These are phyloP conservation scores for Plagiodera versicolora DNA, from an alignment of 2,888 invertebrate genomes.

Conservation along the genomic window DNA sequence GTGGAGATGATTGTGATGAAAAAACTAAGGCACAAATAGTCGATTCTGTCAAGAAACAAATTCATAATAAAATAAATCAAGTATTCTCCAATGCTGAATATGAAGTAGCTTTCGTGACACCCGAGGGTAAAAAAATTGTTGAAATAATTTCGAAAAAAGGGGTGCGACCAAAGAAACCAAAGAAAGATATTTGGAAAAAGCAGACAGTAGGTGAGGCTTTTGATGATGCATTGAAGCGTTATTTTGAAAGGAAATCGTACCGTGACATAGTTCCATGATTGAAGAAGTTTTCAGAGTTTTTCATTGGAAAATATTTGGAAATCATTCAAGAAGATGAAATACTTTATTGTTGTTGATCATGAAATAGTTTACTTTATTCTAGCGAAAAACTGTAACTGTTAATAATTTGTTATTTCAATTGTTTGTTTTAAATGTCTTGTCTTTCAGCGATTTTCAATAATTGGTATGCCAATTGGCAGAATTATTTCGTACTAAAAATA, in stretches of 20 bases:
- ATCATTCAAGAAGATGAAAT: too few species aligned
- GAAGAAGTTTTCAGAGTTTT: neutral
- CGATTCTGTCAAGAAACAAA: too few species aligned
- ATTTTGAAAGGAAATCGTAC: constrained; percentile 70
- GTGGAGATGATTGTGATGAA: constrained; percentile 46
- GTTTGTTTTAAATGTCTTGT: too few species aligned
- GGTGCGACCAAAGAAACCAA: constrained; percentile 49
- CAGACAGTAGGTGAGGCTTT: constrained; percentile 78
- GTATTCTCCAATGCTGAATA: too few species aligned
- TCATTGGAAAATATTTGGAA: neutral
- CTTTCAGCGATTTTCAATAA: too few species aligned
- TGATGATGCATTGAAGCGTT: constrained; percentile 74
- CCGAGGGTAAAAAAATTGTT: constrained; percentile 31
- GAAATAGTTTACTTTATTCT: too few species aligned
- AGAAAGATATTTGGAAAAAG: constrained; percentile 80
- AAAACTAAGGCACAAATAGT: too few species aligned
- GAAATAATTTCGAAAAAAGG: constrained; percentile 32
- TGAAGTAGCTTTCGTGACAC: constrained; percentile 26
- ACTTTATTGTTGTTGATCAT: too few species aligned
- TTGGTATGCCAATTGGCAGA: too few species aligned
- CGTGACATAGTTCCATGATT: constrained; percentile 40
- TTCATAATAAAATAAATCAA: constrained; percentile 28
- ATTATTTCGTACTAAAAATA: too few species aligned
- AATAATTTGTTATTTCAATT: too few species aligned
- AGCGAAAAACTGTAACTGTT: too few species aligned